These are phyloP conservation scores for Clavelina lepadiformis DNA, from an alignment of 23 tunicate species.

Conservation along the genomic window DNA sequence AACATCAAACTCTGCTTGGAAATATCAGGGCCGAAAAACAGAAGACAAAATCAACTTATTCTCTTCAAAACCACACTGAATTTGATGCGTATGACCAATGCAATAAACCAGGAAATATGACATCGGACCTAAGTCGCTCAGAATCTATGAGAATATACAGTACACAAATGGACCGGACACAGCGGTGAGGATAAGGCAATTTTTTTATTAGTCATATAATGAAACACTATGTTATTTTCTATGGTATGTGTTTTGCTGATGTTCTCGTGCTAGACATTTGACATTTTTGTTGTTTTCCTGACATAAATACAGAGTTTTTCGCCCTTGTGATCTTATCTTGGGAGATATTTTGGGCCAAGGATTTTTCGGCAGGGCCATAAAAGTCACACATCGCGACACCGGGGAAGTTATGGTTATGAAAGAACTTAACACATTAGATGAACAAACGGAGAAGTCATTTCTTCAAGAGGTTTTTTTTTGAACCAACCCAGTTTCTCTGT, in stretches of 20 bases:
- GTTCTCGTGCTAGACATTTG: not conserved
- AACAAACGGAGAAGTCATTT: conserved; percentile 66
- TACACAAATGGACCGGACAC: conserved; percentile 9
- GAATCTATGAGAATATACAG: conserved; percentile 86
- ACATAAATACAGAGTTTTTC: conserved; percentile 71
- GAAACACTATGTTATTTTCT: not conserved
- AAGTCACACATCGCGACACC: conserved; percentile 94
- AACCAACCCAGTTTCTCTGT: not conserved
- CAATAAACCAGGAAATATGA: not conserved
- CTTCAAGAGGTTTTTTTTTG: conserved; percentile 53
- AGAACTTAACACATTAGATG: conserved; percentile 59
- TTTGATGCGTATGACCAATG: too few relatives aligned
- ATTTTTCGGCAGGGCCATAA: conserved; percentile 90
- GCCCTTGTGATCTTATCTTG: conserved; percentile 79
- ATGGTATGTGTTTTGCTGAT: not conserved
- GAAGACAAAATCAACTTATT: too few relatives aligned
- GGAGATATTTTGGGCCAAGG: conserved; percentile 92
- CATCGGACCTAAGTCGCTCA: conserved; percentile 57
- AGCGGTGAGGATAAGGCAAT: too few relatives aligned
- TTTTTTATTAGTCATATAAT: not conserved
- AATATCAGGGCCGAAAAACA: too few relatives aligned
- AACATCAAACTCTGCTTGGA: too few relatives aligned
- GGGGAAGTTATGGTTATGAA: conserved; percentile 97
- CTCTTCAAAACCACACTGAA: too few relatives aligned
- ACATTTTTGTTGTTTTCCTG: not conserved